Evolutionary conservation across 2,888 invertebrate genomes (phyloP).

Genomic region (Agriopis leucophaearia): DNA sequence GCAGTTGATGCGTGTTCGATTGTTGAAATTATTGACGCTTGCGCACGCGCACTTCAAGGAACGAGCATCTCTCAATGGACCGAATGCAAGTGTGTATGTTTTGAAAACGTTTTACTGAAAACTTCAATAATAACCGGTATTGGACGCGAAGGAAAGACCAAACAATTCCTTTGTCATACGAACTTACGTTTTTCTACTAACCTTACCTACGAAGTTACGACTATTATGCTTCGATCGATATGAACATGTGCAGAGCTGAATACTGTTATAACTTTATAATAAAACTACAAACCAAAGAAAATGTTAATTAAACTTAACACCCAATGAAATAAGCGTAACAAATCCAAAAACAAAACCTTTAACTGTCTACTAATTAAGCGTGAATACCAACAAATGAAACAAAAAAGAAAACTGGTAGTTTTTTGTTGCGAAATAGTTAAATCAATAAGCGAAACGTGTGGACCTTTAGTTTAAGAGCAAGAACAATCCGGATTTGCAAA

Average conservation of each 20-base stretch:
- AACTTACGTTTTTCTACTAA: slow-evolving; percentile 26
- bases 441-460: slow-evolving; percentile 41
- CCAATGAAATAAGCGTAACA: slow-evolving; percentile 26
- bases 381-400: slow-evolving; percentile 40
- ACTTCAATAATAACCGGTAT: slow-evolving; percentile 35
- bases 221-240: slow-evolving; percentile 7
- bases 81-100: slow-evolving; percentile 70
- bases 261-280: slow-evolving; percentile 12
- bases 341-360: slow-evolving; percentile 39
- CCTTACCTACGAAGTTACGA: slow-evolving; percentile 1
- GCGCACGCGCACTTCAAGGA: slow-evolving; percentile 80
- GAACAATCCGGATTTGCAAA: slow-evolving; percentile 35
- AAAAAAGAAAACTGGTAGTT: slow-evolving; percentile 35
- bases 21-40: slow-evolving; percentile 58
- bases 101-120: slow-evolving; percentile 68
- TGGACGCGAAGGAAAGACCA: slow-evolving; percentile 30
- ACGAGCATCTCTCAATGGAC: slow-evolving; percentile 69
- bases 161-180: slow-evolving; percentile 38
- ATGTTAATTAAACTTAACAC: slow-evolving; percentile 24
- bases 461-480: slow-evolving; percentile 31
- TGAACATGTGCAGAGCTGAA: background rate
- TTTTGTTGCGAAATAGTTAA: slow-evolving; percentile 30
- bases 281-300: slow-evolving; percentile 20
- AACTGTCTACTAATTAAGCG: slow-evolving; percentile 41
- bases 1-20: slow-evolving; percentile 39